These are phyloP conservation scores for Bubo blakistoni DNA, from an alignment of 2,113 vertebrate genomes.

Conservation along the genomic window DNA sequence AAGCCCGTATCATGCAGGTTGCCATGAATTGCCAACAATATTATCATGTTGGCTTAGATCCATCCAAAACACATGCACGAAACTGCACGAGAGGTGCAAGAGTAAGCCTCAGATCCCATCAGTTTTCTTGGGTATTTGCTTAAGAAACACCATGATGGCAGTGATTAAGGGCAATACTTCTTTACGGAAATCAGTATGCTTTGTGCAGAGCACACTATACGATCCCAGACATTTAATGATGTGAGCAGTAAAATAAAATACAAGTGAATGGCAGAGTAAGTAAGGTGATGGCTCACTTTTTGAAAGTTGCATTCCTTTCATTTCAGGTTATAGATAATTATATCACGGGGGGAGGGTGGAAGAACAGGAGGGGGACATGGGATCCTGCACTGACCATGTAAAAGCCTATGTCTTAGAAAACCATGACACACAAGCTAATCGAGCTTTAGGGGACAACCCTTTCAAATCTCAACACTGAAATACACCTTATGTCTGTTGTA, in stretches of 20 bases:
- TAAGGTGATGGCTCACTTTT: background rate
- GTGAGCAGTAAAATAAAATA: background rate
- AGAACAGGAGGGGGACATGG: background rate
- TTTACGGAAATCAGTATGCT: background rate
- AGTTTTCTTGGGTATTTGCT: background rate
- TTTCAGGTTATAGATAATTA: background rate
- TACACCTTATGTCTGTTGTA: background rate
- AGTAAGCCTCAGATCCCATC: background rate
- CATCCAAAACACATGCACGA: background rate
- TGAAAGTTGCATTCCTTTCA: background rate
- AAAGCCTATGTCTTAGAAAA: background rate
- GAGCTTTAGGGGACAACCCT: background rate
- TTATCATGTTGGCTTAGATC: background rate
- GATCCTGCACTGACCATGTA: background rate
- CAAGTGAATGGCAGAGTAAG: background rate
- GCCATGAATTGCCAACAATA: background rate
- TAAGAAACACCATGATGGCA: background rate
- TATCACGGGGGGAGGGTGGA: background rate
- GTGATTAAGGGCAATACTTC: background rate
- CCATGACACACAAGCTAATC: accelerated
- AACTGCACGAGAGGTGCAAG: background rate
- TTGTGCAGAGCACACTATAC: accelerated
- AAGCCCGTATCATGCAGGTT: background rate
- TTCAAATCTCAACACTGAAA: background rate
- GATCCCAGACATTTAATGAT: background rate